Base-by-base conservation (phyloP, 37 sponge, comb jelly and placozoan species). In the Axinella damicornis region DNA sequence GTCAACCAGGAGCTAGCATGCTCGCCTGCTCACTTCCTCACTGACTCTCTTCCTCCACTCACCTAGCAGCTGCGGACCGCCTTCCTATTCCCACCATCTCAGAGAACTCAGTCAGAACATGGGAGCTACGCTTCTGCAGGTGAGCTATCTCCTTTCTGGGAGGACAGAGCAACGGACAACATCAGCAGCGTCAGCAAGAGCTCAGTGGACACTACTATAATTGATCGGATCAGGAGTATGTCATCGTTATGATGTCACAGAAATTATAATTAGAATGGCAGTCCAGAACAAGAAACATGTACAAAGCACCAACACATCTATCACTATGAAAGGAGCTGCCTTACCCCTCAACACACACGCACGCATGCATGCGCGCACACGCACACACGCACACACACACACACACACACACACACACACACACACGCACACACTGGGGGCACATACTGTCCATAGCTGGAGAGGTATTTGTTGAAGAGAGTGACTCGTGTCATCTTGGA, bases 391-490 rank as follows among this genome's bases (percentile, higher is more conserved):
- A 40, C 31, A 30, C 12, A 63, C 94, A 74, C 46, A 94, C 94
- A 46, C 46, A 46, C 46, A 46, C 46, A 46, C 46, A 46, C 46
- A 46, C 46, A 46, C 46, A 46, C 46, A 46, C 46, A 46, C 46
- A 46, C 46, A 46, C 46, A 46, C 46, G 9, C 46, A 46, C 46
- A 46, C 46, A 46, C 46, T 12, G 53, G 2, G 27, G 11, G 22
- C 12, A 63, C 94, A 74, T 61, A 94, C 94, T 87, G 71, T 18
- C 82, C 63, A 56, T 94, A 94, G 19, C 35, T 54, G 0, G 78
- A 41, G 28, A 94, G 83, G 65, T 90, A 90, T 19, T 90, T 80
- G 35, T 65, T 37, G 57, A 94, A 94, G 37, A 94, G 61, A 35
- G 39, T 65, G 54, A 71, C 56, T 69, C 80, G 38, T 5, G 66